These are phyloP conservation scores for Dione juno DNA, from an alignment of 2,888 invertebrate species.

Conservation along the genomic window DNA sequence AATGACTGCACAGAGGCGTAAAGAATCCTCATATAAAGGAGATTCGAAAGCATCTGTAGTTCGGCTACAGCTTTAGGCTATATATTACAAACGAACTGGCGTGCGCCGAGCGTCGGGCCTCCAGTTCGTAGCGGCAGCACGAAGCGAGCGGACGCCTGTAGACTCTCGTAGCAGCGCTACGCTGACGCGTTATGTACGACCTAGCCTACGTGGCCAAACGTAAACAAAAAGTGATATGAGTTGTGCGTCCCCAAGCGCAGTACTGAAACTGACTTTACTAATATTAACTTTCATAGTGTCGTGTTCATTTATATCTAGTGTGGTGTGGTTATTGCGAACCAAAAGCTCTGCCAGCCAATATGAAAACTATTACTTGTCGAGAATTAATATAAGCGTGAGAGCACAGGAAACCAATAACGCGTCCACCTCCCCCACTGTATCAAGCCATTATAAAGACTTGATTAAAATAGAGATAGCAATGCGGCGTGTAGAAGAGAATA, in stretches of 20 bases:
- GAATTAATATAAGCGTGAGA: slow-evolving; percentile 80
- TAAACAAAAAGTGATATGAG: slow-evolving; percentile 83
- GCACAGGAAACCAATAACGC: slow-evolving; percentile 63
- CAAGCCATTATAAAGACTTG: slow-evolving; percentile 80
- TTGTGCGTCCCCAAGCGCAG: slow-evolving; percentile 75
- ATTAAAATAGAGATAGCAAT: slow-evolving; percentile 82
- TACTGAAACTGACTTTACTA: slow-evolving; percentile 76
- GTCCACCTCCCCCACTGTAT: slow-evolving; percentile 61
- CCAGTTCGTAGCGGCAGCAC: slow-evolving; percentile 72
- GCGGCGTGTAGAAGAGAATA: slow-evolving; percentile 80
- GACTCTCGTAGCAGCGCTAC: slow-evolving; percentile 66
- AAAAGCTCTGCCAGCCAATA: slow-evolving; percentile 71
- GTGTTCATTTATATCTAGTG: slow-evolving; percentile 76
- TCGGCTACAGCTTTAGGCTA: slow-evolving; percentile 74
- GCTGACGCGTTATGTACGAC: slow-evolving; percentile 75
- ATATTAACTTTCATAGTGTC: slow-evolving; percentile 76
- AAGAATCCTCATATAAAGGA: slow-evolving; percentile 73
- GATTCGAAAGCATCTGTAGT: slow-evolving; percentile 78
- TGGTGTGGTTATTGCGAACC: slow-evolving; percentile 77
- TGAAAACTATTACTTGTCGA: slow-evolving; percentile 83
- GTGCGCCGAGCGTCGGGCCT: slow-evolving; percentile 59
- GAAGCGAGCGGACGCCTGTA: slow-evolving; percentile 72
- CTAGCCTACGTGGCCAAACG: slow-evolving; percentile 67
- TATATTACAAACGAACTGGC: slow-evolving; percentile 75
- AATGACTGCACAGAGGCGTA: slow-evolving; percentile 73